Evolutionary conservation across 2,888 invertebrate species (phyloP).

Genomic region (Spicauda simplicius): DNA sequence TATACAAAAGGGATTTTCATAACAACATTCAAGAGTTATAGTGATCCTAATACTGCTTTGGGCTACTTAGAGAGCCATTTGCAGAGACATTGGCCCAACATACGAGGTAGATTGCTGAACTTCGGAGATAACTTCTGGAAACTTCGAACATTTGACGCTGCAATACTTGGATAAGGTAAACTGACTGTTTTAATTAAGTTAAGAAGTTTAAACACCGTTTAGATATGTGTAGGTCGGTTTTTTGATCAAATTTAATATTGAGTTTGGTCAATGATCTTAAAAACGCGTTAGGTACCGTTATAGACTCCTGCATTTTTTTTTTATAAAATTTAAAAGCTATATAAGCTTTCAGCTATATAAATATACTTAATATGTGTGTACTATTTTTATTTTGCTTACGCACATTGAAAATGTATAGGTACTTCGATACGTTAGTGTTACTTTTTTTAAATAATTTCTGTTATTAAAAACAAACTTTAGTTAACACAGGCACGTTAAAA

Average conservation of each 20-base stretch:
- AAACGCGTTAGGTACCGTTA: no score
- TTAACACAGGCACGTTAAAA: no score
- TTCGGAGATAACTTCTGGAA: conserved; percentile 78
- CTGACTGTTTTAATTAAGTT: conserved; percentile 78
- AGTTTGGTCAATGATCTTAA: no score
- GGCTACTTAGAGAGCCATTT: conserved; percentile 79
- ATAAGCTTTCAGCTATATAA: no score
- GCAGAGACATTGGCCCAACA: conserved; percentile 75
- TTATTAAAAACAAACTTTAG: no score
- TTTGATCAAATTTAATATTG: background rate
- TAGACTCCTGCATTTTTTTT: no score
- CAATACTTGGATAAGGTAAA: conserved; percentile 81
- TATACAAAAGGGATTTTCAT: conserved; percentile 69
- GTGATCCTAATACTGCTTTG: conserved; percentile 63
- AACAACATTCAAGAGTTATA: conserved; percentile 63
- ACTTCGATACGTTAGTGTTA: no score
- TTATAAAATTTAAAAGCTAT: no score
- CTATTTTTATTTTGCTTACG: no score
- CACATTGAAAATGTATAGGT: no score
- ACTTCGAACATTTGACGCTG: conserved; percentile 80
- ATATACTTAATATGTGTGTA: no score
- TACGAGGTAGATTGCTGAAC: conserved; percentile 79
- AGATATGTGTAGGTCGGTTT: conserved; percentile 36
- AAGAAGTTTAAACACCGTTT: conserved; percentile 48
- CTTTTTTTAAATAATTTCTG: no score